Evolutionary conservation across 2,797 vertebrate species (phyloP).

Genomic region (Manis pentadactyla): DNA sequence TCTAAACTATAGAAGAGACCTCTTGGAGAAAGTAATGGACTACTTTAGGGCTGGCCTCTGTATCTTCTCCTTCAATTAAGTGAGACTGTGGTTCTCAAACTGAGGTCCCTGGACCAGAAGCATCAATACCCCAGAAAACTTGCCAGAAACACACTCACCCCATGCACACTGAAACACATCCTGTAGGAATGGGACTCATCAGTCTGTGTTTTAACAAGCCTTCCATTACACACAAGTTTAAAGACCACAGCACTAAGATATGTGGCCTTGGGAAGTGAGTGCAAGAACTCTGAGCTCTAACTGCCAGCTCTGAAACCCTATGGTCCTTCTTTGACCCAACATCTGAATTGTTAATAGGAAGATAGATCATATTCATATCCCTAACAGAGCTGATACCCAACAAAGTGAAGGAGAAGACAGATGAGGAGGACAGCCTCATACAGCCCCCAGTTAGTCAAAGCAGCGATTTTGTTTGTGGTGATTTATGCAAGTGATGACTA

Average conservation of each 20-base stretch:
- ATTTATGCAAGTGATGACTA: constrained; percentile 1
- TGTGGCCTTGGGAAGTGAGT: constrained; percentile 6
- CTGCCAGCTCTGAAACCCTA: neutral
- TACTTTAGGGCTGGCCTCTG: neutral
- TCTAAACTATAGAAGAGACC: neutral
- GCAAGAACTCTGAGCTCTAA: neutral
- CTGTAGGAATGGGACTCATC: neutral
- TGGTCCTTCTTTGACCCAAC: constrained; percentile 3
- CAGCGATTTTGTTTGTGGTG: neutral
- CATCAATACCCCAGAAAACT: neutral
- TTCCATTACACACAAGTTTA: neutral
- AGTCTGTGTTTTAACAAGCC: neutral
- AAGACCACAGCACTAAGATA: neutral
- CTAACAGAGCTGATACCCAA: constrained; percentile 30
- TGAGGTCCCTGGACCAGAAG: neutral
- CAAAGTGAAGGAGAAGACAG: constrained; percentile 20
- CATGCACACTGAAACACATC: neutral
- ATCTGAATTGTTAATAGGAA: constrained; percentile 65
- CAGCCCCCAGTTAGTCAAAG: neutral
- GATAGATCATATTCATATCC: neutral
- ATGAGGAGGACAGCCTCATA: neutral
- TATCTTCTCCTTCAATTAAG: neutral
- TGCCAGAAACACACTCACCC: neutral
- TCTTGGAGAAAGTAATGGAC: neutral
- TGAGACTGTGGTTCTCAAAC: neutral